Percentiles rank a stretch among this genome's conserved stretches.
Evolutionary conservation across 2,113 vertebrate genomes (phyloP).

Genomic region (Onychorhynchus coronatus): DNA sequence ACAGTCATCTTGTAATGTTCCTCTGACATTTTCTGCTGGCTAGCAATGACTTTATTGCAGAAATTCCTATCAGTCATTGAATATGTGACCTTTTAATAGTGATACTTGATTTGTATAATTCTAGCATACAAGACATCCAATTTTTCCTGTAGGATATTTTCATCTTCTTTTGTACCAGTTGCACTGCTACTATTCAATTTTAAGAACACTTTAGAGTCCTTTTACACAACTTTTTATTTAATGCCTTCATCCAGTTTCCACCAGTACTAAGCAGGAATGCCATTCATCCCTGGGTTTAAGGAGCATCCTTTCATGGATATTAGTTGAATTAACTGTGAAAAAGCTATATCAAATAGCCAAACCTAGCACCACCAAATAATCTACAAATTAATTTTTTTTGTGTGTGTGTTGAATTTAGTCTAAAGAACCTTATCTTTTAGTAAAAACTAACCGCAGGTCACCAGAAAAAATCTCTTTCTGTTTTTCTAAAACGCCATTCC

Average conservation of each 20-base stretch:
- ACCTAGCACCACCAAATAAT: neutral
- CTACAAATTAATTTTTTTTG: neutral
- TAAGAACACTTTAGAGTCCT: neutral
- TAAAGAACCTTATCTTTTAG: neutral
- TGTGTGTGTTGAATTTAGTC: neutral
- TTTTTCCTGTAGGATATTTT: neutral
- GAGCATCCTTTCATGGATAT: neutral
- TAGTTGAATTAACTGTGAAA: neutral
- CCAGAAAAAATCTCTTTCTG: neutral
- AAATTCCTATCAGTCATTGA: neutral
- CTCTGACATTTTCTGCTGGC: conserved; percentile 1
- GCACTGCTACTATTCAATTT: neutral
- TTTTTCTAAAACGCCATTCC: neutral
- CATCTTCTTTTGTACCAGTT: neutral
- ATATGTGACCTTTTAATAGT: conserved; percentile 5
- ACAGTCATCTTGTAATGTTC: neutral
- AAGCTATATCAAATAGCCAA: neutral
- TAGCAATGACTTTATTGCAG: neutral
- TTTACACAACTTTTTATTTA: neutral
- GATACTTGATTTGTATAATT: neutral
- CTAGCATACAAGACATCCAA: neutral
- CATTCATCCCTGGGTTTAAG: neutral
- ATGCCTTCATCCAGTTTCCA: neutral
- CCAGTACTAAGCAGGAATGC: rapidly evolving
- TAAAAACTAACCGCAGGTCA: neutral